Base-by-base conservation (phyloP, 2,888 invertebrate genomes). In the Lasius platythorax region DNA sequence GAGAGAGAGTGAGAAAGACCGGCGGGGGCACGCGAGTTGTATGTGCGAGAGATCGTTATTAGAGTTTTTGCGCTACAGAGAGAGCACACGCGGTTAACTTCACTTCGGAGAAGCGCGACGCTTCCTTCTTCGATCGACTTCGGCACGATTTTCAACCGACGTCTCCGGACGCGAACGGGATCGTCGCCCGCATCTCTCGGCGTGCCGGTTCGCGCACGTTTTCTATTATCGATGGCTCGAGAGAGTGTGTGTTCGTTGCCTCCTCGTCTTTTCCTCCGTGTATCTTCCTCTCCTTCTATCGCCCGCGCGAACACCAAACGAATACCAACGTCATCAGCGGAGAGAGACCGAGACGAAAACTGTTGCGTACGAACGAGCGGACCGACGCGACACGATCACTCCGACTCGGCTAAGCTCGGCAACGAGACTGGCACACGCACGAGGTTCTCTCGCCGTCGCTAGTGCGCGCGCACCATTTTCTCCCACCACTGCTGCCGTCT, bases 361-460 rank as follows among this genome's bases (percentile, higher is more conserved):
- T 87, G 87, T 90, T 88, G 86, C 87, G 67, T 72, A 63, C 79
- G 66, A 61, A 2, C 79, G 66, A 61, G 0, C 58, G 18, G 46
- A 63, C 82, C 53, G 74, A 64, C 73, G 61, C 83, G 75, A 66
- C 88, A 70, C 87, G 83, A 87, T 84, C 18, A 1, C 23, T 72
- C 87, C 89, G 85, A 83, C 90, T 91, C 86, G 85, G 85, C 81
- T 86, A 85, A 78, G 86, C 89, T 89, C 88, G 85, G 88, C 91
- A 88, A 91, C 85, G 87, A 91, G 88, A 91, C 92, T 90, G 89
- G 88, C 87, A 90, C 90, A 90, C 90, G 86, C 92, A 92, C 92
- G 92, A 92, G 92, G 92, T 91, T 9, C 67, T 74, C 23, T 88
- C 91, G 90, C 88, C 91, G 91, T 91, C 92, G 88, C 84, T 89